These are phyloP conservation scores for Cnemophilus loriae DNA, from an alignment of 2,113 vertebrate genomes.

Conservation along the genomic window DNA sequence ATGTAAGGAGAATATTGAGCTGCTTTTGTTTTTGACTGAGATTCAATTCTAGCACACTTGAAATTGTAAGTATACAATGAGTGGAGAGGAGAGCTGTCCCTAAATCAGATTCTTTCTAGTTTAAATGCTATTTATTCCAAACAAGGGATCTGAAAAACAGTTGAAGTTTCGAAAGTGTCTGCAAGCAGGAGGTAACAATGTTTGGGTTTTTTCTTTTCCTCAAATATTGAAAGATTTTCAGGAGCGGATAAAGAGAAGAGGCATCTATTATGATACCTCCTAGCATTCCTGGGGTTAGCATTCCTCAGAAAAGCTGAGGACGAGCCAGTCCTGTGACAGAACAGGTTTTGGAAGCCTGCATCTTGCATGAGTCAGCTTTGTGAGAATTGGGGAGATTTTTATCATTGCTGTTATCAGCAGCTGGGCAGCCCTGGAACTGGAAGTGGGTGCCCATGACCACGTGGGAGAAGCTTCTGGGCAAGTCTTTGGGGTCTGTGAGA, in stretches of 20 bases:
- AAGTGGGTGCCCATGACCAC: background rate
- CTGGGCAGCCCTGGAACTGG: background rate
- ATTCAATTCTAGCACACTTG: slow-evolving; percentile 39
- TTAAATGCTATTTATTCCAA: slow-evolving; percentile 39
- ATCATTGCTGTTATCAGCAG: background rate
- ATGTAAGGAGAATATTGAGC: slow-evolving; percentile 8
- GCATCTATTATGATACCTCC: background rate
- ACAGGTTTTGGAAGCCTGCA: background rate
- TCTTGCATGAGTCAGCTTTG: background rate
- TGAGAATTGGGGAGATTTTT: background rate
- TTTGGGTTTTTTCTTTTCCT: background rate
- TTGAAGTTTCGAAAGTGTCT: background rate
- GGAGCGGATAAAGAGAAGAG: background rate
- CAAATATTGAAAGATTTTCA: background rate
- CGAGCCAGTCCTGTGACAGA: background rate
- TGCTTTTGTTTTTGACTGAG: slow-evolving; percentile 3
- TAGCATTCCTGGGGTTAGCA: background rate
- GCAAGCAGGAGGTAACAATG: background rate
- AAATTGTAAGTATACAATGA: slow-evolving; percentile 24
- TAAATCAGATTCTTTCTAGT: slow-evolving; percentile 24
- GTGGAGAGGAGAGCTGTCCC: background rate
- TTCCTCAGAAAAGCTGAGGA: background rate
- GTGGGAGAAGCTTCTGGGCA: background rate
- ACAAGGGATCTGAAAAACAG: background rate
- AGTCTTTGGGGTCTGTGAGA: background rate